Percentiles rank a stretch among this genome's conserved stretches.
Evolutionary conservation across 35 echinoderm and acorn worm genomes (phyloP).

Genomic region (Acanthaster planci): DNA sequence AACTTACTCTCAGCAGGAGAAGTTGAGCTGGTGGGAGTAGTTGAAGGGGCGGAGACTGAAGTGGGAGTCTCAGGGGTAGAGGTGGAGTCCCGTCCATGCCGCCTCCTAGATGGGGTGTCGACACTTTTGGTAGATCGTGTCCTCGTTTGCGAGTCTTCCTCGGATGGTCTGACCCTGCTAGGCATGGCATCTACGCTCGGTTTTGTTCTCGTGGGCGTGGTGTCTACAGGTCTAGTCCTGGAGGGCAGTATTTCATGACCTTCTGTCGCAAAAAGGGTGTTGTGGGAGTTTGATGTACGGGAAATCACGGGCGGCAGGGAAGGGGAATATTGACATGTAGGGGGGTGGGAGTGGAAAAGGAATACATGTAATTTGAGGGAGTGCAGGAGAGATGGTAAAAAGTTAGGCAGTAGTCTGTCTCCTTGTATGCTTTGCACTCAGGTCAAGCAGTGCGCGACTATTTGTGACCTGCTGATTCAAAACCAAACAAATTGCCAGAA

Average conservation of each 20-base stretch:
- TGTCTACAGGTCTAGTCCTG: background rate
- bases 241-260: background rate
- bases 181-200: background rate
- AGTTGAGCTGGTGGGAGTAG: background rate
- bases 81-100: background rate
- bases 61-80: background rate
- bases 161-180: background rate
- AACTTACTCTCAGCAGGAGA: constrained; percentile 22
- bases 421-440: no score
- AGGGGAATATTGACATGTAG: background rate
- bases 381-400: no score
- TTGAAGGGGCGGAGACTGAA: background rate
- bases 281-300: constrained; percentile 2
- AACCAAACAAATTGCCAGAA: no score
- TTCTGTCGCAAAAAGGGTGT: constrained; percentile 32
- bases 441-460: no score
- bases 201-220: background rate
- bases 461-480: no score
- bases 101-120: background rate
- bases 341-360: background rate
- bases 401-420: no score
- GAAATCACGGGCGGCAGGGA: background rate
- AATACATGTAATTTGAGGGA: no score
- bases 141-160: background rate
- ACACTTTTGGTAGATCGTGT: no score